phyloP scores from a whole-genome alignment of 2,113 vertebrate genomes.

The Festucalex cinctus region DNA sequence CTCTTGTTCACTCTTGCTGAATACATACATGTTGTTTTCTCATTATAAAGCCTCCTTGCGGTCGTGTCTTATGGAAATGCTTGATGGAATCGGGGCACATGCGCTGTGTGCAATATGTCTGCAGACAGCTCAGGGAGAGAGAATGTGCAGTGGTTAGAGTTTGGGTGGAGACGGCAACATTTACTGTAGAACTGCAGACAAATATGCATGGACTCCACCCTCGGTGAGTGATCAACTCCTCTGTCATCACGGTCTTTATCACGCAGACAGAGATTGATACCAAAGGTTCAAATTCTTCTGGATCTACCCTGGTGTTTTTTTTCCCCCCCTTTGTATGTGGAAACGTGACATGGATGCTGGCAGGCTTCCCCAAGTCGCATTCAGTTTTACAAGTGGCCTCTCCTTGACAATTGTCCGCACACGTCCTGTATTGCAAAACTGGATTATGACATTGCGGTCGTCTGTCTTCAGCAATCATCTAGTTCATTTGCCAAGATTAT shows the following conservation, averaged over 20 bases:
- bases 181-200: constrained; percentile 73
- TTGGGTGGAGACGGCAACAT: constrained; percentile 71
- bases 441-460: constrained; percentile 31
- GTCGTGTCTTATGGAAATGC: constrained; percentile 49
- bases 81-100: constrained; percentile 58
- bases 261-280: constrained; percentile 68
- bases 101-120: constrained; percentile 38
- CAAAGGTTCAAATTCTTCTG: constrained; percentile 56
- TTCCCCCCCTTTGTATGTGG: neutral
- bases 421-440: constrained; percentile 33
- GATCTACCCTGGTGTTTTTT: constrained; percentile 6
- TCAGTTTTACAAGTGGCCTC: constrained; percentile 33
- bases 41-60: constrained; percentile 49
- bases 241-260: constrained; percentile 72
- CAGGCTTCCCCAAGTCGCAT: constrained; percentile 30
- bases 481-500: constrained; percentile 36
- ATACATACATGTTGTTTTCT: constrained; percentile 62
- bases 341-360: constrained; percentile 41
- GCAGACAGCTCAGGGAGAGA: constrained; percentile 56
- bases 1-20: constrained; percentile 44
- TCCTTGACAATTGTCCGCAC: constrained; percentile 31
- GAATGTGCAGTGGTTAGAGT: constrained; percentile 63
- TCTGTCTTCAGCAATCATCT: constrained; percentile 7
- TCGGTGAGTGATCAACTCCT: constrained; percentile 63
- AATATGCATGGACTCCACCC: constrained; percentile 69